Evolutionary conservation across 2,888 invertebrate genomes (phyloP), one percentile per base, ranked within the genome.

Genomic region (Cylindroiulus punctatus): DNA sequence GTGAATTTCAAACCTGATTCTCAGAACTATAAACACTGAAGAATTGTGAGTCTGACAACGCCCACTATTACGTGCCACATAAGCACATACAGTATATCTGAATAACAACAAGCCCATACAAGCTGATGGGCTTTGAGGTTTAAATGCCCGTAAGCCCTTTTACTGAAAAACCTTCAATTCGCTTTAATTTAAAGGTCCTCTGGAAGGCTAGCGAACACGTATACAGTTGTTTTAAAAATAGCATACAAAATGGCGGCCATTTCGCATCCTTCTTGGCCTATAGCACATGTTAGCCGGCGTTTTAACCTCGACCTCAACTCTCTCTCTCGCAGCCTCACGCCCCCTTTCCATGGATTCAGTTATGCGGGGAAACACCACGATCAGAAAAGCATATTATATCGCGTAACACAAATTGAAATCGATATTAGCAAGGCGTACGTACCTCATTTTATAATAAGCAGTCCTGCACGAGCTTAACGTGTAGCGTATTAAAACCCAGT

Each of bases 271-370:
- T 26, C 30, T 76, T 76, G 26, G 76, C 26, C 30, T n/a, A n/a
- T n/a, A 76, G 30, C 76, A 76, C 76, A 76, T 76, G 76, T 76
- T 76, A 32, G 30, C 76, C 76, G 76, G 76, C 76, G 76, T 76
- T 76, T 76, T 30, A 76, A 76, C 76, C 76, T 76, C 76, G 76
- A 76, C 76, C 76, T 76, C 76, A 76, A 76, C 76, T 76, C 76
- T 76, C 65, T 65, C 65, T 8, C 26, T 2, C 30, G 30, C 76
- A 32, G 76, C 76, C 76, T 4, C 76, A 76, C 76, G 76, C 76
- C 76, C 76, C 76, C 76, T 76, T 76, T 4, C 30, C 76, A 76
- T 76, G 76, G 30, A 76, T 76, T 76, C 30, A n/a, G 76, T 26
- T 76, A 30, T 65, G 22, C 26, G 65, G 26, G 57, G 26, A 65